A percentile compares a stretch with the other conserved stretches of the same genome.
Evolutionary conservation across 2,888 invertebrate species (phyloP).

Genomic region (Drosophila conformis): DNA sequence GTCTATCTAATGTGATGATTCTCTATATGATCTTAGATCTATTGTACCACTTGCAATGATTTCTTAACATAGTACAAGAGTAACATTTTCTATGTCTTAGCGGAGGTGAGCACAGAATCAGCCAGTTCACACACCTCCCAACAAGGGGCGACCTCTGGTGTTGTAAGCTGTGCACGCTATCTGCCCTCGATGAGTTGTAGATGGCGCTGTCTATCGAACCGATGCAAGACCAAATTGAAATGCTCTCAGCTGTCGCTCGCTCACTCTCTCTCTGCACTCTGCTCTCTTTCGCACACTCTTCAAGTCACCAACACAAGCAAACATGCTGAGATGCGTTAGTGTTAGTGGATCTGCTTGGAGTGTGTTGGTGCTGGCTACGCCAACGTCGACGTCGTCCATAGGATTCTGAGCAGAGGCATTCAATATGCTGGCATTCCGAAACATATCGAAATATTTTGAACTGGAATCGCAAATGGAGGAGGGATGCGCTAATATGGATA

Average conservation of each 20-base stretch:
- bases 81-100: constrained; percentile 31
- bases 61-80: not conserved
- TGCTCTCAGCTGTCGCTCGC: constrained; percentile 11
- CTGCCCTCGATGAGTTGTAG: constrained; percentile 44
- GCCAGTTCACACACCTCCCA: constrained; percentile 38
- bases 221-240: constrained; percentile 5
- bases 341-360: constrained; percentile 66
- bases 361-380: constrained; percentile 48
- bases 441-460: constrained; percentile 23
- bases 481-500: not conserved
- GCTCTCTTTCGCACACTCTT: constrained; percentile 45
- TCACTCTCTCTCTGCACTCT: constrained; percentile 1
- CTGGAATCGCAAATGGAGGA: constrained; percentile 1
- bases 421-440: constrained; percentile 59
- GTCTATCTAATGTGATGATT: not conserved
- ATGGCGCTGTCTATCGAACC: constrained; percentile 40
- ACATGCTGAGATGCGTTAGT: constrained; percentile 32
- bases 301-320: constrained; percentile 53
- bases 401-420: constrained; percentile 65
- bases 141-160: constrained; percentile 66
- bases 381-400: constrained; percentile 25
- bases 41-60: not conserved
- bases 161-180: constrained; percentile 22
- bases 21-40: not conserved
- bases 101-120: constrained; percentile 29